phyloP scores from a whole-genome alignment of 1,140 invertebrate species.

The Neelides sp. region DNA sequence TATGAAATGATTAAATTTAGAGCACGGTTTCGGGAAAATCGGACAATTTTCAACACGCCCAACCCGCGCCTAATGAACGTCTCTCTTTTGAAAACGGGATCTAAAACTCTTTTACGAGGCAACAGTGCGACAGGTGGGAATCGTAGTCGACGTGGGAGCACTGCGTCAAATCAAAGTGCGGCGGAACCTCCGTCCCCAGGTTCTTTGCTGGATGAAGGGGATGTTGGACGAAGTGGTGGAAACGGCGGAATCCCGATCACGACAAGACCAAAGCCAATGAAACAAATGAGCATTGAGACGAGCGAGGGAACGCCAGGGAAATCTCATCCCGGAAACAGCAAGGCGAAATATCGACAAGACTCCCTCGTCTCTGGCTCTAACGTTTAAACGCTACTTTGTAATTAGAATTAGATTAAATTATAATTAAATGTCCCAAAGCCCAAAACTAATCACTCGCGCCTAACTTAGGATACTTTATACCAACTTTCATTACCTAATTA shows the following conservation, averaged over 20 bases:
- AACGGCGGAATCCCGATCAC: too few relatives aligned
- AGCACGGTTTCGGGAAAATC: constrained; percentile 76
- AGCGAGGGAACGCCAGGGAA: not conserved
- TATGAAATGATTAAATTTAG: constrained; percentile 39
- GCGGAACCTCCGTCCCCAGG: not conserved
- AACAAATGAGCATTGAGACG: too few relatives aligned
- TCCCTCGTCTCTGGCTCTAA: constrained; percentile 3
- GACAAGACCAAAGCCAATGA: too few relatives aligned
- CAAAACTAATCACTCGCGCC: not conserved
- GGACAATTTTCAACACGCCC: constrained; percentile 88
- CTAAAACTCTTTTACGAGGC: constrained; percentile 27
- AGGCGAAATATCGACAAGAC: constrained; percentile 10
- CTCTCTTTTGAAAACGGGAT: constrained; percentile 31
- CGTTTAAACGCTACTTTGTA: not conserved
- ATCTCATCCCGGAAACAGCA: not conserved
- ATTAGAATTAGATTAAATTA: not conserved
- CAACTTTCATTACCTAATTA: too few relatives aligned
- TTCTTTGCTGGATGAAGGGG: not conserved
- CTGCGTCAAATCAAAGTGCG: constrained; percentile 4
- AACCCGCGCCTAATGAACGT: constrained; percentile 46
- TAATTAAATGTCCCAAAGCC: not conserved
- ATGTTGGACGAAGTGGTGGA: too few relatives aligned
- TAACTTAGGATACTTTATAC: too few relatives aligned
- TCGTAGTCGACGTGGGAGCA: constrained; percentile 24
- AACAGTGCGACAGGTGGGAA: constrained; percentile 17